Percentiles rank a stretch among this genome's conserved stretches.
Conservation (phyloP, 2,888 invertebrate species). For the Tubulanus polymorphus region DNA sequence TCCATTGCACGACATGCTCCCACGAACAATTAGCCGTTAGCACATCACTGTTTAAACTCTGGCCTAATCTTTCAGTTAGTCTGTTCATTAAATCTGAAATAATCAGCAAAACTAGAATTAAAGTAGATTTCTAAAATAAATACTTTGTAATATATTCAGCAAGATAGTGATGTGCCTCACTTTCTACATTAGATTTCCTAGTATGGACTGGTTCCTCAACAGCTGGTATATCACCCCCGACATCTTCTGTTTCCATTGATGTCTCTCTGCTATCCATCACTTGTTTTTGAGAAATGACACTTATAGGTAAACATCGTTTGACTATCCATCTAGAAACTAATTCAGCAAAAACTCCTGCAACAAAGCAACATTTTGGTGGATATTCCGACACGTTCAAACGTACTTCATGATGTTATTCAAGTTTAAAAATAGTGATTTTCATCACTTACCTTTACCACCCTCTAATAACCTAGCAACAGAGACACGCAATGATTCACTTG, state of each 20-base stretch:
- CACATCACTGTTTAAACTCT: constrained; percentile 74
- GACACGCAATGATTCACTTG: constrained; percentile 29
- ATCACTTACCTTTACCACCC: constrained; percentile 50
- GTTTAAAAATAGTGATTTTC: background rate
- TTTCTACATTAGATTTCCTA: too few species aligned
- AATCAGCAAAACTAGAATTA: too few species aligned
- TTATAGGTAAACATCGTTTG: too few species aligned
- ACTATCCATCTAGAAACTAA: background rate
- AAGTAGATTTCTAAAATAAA: too few species aligned
- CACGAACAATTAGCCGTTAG: constrained; percentile 83
- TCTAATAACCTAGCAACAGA: constrained; percentile 49
- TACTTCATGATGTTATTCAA: background rate
- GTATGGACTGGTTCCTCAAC: too few species aligned
- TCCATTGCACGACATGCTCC: constrained; percentile 87
- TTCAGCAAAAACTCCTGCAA: background rate
- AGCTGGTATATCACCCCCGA: too few species aligned
- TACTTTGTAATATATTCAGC: too few species aligned
- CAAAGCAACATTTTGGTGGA: background rate
- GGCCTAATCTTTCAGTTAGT: constrained; percentile 70
- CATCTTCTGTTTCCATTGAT: too few species aligned
- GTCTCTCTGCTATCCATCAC: too few species aligned
- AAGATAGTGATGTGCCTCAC: too few species aligned
- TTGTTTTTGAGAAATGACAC: too few species aligned
- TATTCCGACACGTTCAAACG: background rate
- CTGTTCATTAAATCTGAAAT: constrained; percentile 33